Evolutionary conservation across 2,797 vertebrate genomes (phyloP).

Genomic region (Neosilurus hyrtlii): DNA sequence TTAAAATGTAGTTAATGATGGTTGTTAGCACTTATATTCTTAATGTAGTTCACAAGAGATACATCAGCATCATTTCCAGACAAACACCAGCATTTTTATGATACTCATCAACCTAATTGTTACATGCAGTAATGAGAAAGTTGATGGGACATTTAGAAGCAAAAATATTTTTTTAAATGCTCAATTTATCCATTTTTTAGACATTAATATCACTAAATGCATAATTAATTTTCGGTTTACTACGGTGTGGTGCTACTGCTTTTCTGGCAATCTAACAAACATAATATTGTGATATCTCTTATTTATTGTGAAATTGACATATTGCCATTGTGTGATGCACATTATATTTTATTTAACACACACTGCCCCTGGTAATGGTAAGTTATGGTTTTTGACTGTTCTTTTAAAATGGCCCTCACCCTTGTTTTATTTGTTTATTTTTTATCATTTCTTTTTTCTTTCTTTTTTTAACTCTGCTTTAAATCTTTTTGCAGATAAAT

Average conservation of each 20-base stretch:
- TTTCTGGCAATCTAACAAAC: background rate
- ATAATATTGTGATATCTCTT: background rate
- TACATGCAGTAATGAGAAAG: background rate
- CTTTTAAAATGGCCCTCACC: slow-evolving; percentile 1
- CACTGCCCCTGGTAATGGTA: background rate
- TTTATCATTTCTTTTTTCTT: no score
- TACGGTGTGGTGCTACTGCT: background rate
- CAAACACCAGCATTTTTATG: background rate
- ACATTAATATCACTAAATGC: background rate
- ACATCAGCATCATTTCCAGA: no score
- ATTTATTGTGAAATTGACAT: background rate
- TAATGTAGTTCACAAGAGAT: background rate
- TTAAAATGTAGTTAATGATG: background rate
- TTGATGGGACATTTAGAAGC: background rate
- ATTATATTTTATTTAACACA: background rate
- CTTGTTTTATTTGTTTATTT: slow-evolving; percentile 4
- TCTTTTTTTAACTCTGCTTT: slow-evolving; percentile 10
- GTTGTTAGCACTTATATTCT: background rate
- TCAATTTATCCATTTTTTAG: background rate
- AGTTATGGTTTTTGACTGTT: background rate
- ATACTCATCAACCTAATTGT: background rate
- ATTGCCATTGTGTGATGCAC: background rate
- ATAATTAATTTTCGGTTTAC: background rate
- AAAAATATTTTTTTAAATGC: background rate
- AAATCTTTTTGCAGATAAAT: slow-evolving; percentile 38